Base-by-base conservation (phyloP, 1,140 invertebrate species). In the Drosophila elegans region DNA sequence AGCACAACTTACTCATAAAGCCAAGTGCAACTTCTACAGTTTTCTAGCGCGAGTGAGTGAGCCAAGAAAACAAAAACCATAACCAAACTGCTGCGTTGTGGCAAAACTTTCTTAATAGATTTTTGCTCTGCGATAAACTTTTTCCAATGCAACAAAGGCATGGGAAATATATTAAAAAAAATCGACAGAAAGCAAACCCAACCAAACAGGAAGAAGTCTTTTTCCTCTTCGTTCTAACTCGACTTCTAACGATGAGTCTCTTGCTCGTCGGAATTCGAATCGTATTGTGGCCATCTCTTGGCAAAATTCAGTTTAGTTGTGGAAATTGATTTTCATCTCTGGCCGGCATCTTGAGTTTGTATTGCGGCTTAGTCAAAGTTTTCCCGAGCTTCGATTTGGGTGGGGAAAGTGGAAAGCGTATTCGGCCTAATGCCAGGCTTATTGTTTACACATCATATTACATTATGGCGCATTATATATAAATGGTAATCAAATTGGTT, bases 61-160 rank as follows among this genome's bases (percentile, higher is more conserved):
- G 64, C 38, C 42, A 63, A 73, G 80, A 84, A 80, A 77, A 75
- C 73, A 82, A 81, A 77, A 81, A 67, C 72, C 68, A 57, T 72
- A 81, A 72, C 71, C 68, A 71, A 85, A 81, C 81, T 85, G 81
- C 81, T 84, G 81, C 74, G 78, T 75, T 83, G 83, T 82, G 80
- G 83, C 79, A 79, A 81, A 86, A 89, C 84, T 89, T 89, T 89
- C 84, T 89, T 89, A 89, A 89, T 89, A 89, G 84, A 83, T 89
- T 89, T 89, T 73, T 84, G 63, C 83, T 66, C 74, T 74, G 77
- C 62, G 84, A 88, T 84, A 89, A 89, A 89, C 52, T 89, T 88
- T 81, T 79, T 68, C 64, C 63, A 62, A 77, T 77, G 54, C 72
- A 74, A 44, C 57, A 51, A 44, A 63, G 25, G 25, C 13, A 55